These are phyloP conservation scores for Elymnias hypermnestra DNA, from an alignment of 1,140 invertebrate genomes.

Conservation along the genomic window DNA sequence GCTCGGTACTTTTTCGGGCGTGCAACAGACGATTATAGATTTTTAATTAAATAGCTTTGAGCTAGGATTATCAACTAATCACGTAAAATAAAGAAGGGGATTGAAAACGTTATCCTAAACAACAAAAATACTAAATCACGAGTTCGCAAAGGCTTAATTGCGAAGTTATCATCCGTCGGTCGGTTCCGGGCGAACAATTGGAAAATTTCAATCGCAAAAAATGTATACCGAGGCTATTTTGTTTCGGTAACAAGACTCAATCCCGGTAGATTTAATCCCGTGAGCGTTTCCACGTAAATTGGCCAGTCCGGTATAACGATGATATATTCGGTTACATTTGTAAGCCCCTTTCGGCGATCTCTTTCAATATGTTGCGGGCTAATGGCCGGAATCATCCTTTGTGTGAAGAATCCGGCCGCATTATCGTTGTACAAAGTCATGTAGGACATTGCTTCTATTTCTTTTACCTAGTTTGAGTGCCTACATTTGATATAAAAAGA, in stretches of 20 bases:
- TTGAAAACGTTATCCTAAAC: too few species aligned
- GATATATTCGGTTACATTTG: constrained; percentile 15
- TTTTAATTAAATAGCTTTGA: too few species aligned
- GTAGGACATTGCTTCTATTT: too few species aligned
- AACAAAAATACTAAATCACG: not conserved
- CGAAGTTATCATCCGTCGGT: not conserved
- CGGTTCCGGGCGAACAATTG: not conserved
- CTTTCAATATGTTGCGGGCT: not conserved
- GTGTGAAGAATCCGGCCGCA: not conserved
- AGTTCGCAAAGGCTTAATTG: not conserved
- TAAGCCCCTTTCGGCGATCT: constrained; percentile 5
- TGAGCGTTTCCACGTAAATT: constrained; percentile 9
- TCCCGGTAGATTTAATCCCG: constrained; percentile 6
- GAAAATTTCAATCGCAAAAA: constrained; percentile 7
- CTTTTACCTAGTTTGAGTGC: too few species aligned
- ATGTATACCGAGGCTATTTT: constrained; percentile 4
- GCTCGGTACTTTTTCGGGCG: too few species aligned
- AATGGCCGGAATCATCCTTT: constrained; percentile 1
- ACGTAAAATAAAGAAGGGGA: too few species aligned
- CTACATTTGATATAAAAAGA: too few species aligned
- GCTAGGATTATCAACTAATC: too few species aligned
- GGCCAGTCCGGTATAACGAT: constrained; percentile 11
- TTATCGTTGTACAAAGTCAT: too few species aligned
- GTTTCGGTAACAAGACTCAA: constrained; percentile 1
- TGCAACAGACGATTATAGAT: too few species aligned